These are phyloP conservation scores for Apostichopus japonicus DNA, from an alignment of 35 echinoderm and acorn worm species.

Conservation along the genomic window DNA sequence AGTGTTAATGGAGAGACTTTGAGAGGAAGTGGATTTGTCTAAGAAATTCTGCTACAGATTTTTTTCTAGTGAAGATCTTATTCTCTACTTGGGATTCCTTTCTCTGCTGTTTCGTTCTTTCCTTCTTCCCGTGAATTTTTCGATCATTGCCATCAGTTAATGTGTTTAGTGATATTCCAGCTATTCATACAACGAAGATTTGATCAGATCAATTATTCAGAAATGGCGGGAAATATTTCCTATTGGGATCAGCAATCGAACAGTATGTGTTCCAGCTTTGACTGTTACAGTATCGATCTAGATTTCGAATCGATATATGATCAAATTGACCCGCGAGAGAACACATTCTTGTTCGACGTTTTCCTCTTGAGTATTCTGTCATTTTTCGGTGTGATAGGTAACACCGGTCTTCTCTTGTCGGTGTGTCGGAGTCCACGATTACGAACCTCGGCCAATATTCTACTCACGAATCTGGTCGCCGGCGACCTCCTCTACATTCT, in stretches of 20 bases:
- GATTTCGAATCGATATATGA: not conserved
- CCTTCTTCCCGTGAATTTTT: no score
- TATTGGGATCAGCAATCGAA: not conserved
- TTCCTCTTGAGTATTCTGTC: conserved; percentile 38
- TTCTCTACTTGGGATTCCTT: no score
- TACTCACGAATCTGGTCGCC: conserved; percentile 70
- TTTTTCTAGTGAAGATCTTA: no score
- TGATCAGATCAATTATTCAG: not conserved
- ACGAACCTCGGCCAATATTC: conserved; percentile 76
- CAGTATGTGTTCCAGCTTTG: conserved; percentile 7
- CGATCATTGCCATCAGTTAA: no score
- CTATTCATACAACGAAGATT: no score
- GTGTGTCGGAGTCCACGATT: conserved; percentile 59
- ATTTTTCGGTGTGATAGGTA: conserved; percentile 69
- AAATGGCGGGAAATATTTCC: conserved; percentile 30
- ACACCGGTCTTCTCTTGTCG: conserved; percentile 60
- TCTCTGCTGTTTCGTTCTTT: no score
- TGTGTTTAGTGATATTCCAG: no score
- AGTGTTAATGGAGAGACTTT: no score
- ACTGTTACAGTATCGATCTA: conserved; percentile 8
- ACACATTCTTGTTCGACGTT: not conserved
- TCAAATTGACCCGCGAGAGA: not conserved
- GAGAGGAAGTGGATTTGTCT: no score
- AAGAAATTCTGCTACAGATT: no score
- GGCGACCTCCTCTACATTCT: conserved; percentile 78